A percentile compares a stretch with the other conserved stretches of the same genome.
Conservation (phyloP, 2,113 vertebrate genomes). For the Australoheros scitulus region DNA sequence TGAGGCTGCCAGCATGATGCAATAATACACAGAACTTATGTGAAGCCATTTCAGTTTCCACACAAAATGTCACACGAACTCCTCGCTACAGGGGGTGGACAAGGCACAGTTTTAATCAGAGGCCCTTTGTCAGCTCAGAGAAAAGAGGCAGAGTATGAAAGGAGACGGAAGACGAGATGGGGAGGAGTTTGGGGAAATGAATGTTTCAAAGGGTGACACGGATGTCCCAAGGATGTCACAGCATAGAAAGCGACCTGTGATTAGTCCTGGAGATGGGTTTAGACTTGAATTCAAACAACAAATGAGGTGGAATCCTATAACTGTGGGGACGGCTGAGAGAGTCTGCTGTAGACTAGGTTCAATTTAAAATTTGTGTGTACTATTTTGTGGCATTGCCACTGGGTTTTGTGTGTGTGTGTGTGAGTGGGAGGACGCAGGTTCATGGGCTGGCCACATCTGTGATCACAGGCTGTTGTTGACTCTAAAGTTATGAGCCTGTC, state of each 20-base stretch:
- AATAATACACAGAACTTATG: neutral
- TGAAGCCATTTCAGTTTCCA: conserved; percentile 38
- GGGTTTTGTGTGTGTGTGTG: conserved; percentile 37
- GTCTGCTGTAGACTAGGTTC: neutral
- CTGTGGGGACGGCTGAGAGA: neutral
- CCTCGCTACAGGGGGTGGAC: conserved; percentile 53
- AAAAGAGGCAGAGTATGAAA: conserved; percentile 38
- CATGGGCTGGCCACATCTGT: conserved; percentile 49
- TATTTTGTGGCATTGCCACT: neutral
- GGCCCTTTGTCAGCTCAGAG: conserved; percentile 50
- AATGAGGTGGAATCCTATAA: conserved; percentile 28
- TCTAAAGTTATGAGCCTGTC: conserved; percentile 35
- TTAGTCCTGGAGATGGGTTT: conserved; percentile 55
- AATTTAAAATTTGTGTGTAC: neutral
- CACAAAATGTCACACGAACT: conserved; percentile 29
- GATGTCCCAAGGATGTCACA: conserved; percentile 30
- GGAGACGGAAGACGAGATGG: conserved; percentile 22
- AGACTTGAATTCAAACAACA: conserved; percentile 32
- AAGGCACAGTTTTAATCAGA: conserved; percentile 57
- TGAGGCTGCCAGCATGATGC: conserved; percentile 2
- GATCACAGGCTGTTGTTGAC: conserved; percentile 60
- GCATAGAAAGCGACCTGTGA: conserved; percentile 46
- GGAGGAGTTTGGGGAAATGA: conserved; percentile 49
- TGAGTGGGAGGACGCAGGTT: conserved; percentile 27
- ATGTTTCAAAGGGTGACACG: conserved; percentile 49